Percentiles rank a stretch among this genome's conserved stretches.
phyloP scores from a whole-genome alignment of 2,113 vertebrate genomes.

The Rhombomys opimus region DNA sequence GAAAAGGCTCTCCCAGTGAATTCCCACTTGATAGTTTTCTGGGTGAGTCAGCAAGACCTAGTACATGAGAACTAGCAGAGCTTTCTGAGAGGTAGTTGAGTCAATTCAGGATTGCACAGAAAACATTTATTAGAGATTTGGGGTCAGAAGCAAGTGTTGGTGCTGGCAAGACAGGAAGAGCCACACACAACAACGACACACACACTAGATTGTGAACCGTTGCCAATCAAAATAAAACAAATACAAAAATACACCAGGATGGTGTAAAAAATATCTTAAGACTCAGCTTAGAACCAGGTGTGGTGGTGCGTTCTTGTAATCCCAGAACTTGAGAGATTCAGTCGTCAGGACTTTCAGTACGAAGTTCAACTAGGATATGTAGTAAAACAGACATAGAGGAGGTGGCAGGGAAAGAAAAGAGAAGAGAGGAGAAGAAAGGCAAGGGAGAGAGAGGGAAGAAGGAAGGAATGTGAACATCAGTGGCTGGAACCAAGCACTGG shows the following conservation, averaged over 20 bases:
- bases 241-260: not conserved
- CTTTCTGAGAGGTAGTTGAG: not conserved
- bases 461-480: not conserved
- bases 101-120: not conserved
- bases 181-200: not conserved
- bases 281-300: not conserved
- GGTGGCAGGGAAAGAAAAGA: not conserved
- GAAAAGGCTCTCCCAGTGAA: not conserved
- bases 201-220: not conserved
- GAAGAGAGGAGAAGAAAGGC: not conserved
- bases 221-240: not conserved
- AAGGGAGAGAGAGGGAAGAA: not conserved
- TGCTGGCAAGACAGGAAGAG: not conserved
- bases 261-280: not conserved
- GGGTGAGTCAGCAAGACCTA: not conserved
- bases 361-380: not conserved
- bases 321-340: not conserved
- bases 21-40: slow-evolving; percentile 8
- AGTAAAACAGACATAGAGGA: not conserved
- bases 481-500: not conserved
- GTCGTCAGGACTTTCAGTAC: not conserved
- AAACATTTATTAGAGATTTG: not conserved
- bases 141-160: not conserved
- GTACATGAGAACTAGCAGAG: not conserved
- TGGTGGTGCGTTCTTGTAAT: too few species aligned